phyloP scores from a whole-genome alignment of 2,113 vertebrate species.

The Aspidoscelis tigris region DNA sequence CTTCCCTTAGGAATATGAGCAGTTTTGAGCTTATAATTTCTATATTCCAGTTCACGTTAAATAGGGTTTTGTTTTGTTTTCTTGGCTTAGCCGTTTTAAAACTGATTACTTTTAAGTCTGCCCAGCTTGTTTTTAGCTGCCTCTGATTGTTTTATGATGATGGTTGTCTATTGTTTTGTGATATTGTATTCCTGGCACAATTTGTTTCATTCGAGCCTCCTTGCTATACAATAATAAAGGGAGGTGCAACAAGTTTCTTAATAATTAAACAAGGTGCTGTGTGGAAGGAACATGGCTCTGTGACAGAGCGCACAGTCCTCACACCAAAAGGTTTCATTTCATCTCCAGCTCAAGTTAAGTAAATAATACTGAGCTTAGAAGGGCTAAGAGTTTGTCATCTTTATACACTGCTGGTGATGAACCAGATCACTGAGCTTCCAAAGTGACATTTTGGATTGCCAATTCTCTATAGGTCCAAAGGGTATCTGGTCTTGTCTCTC shows the following conservation, averaged over 20 bases:
- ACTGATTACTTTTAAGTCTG: background rate
- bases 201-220: background rate
- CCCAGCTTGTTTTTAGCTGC: background rate
- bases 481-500: background rate
- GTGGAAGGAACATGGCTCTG: background rate
- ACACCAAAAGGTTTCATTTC: background rate
- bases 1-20: too few species aligned
- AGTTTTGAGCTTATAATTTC: too few species aligned
- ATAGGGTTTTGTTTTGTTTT: too few species aligned
- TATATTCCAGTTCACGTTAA: too few species aligned
- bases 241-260: background rate
- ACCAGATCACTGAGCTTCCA: background rate
- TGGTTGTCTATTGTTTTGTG: background rate
- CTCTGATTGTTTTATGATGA: background rate
- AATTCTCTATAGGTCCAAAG: background rate
- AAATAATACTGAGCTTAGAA: background rate
- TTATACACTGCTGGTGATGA: too few species aligned
- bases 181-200: background rate
- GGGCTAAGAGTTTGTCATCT: background rate
- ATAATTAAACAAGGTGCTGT: background rate
- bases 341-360: background rate
- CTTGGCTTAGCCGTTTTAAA: background rate
- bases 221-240: background rate
- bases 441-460: background rate
- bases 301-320: background rate